phyloP scores from a whole-genome alignment of 2,113 vertebrate genomes.

The Heptranchias perlo region DNA sequence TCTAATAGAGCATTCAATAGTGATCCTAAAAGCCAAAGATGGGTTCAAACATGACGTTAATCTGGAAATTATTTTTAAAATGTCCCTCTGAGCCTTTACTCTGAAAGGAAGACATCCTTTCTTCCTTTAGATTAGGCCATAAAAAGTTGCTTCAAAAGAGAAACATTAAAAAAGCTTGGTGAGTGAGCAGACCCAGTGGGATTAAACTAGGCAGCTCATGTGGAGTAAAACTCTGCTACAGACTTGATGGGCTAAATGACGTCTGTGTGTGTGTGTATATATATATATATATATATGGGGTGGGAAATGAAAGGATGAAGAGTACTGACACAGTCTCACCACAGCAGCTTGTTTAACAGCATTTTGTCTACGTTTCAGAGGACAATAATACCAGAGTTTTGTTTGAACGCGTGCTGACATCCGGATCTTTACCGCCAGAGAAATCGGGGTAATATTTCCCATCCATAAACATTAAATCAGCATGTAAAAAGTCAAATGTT shows the following conservation, averaged over 20 bases:
- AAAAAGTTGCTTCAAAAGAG: background rate
- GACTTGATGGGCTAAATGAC: background rate
- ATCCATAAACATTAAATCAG: background rate
- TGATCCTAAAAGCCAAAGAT: too few relatives aligned
- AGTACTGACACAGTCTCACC: background rate
- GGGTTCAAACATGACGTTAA: too few relatives aligned
- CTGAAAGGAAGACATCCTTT: too few relatives aligned
- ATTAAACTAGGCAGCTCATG: background rate
- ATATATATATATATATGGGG: too few relatives aligned
- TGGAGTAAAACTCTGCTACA: too few relatives aligned
- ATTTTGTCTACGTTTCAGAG: conserved; percentile 61
- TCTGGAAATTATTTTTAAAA: too few relatives aligned
- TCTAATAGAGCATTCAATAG: too few relatives aligned
- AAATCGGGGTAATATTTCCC: conserved; percentile 80
- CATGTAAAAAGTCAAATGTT: background rate
- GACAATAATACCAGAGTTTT: conserved; percentile 98
- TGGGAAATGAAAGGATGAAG: too few relatives aligned
- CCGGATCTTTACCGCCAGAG: conserved; percentile 92
- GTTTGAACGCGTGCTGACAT: conserved; percentile 97
- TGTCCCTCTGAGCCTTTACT: too few relatives aligned
- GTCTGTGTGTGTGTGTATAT: too few relatives aligned
- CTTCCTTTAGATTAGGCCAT: too few relatives aligned
- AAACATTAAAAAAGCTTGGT: background rate
- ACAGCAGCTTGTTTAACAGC: background rate
- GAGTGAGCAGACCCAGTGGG: background rate